Conservation (phyloP, 2,797 vertebrate species). For the Parauchenoglanis ngamensis region DNA sequence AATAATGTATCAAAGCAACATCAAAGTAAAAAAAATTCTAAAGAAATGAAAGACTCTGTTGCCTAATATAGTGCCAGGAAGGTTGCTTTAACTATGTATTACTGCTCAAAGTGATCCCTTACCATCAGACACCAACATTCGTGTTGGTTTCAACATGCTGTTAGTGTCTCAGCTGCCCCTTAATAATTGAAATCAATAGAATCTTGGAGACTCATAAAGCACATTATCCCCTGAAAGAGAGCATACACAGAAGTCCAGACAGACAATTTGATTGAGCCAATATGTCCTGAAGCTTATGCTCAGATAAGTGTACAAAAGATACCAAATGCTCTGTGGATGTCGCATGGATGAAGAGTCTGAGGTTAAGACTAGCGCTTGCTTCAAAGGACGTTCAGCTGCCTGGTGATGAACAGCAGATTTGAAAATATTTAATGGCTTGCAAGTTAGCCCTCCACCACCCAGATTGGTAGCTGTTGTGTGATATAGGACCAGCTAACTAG, state of each 20-base stretch:
- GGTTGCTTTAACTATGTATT: not conserved
- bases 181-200: too few relatives aligned
- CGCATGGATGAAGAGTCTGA: not conserved
- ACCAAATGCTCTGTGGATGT: too few relatives aligned
- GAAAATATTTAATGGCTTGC: not conserved
- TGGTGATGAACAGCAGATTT: not conserved
- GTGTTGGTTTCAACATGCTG: too few relatives aligned
- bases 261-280: not conserved
- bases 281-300: not conserved
- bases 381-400: not conserved
- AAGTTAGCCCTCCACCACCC: not conserved
- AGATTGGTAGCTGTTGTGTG: not conserved
- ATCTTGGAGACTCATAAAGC: too few relatives aligned
- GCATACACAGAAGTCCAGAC: not conserved
- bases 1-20: too few relatives aligned
- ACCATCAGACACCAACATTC: too few relatives aligned
- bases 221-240: not conserved
- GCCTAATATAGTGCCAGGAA: not conserved
- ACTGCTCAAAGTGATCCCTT: not conserved
- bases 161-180: too few relatives aligned
- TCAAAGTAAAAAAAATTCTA: too few relatives aligned
- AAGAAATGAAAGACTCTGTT: not conserved
- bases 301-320: not conserved
- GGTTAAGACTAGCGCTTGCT: not conserved
- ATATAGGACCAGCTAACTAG: not conserved